These are phyloP conservation scores for Sarcophaga rosellei DNA, from an alignment of 2,888 invertebrate species.

Conservation along the genomic window DNA sequence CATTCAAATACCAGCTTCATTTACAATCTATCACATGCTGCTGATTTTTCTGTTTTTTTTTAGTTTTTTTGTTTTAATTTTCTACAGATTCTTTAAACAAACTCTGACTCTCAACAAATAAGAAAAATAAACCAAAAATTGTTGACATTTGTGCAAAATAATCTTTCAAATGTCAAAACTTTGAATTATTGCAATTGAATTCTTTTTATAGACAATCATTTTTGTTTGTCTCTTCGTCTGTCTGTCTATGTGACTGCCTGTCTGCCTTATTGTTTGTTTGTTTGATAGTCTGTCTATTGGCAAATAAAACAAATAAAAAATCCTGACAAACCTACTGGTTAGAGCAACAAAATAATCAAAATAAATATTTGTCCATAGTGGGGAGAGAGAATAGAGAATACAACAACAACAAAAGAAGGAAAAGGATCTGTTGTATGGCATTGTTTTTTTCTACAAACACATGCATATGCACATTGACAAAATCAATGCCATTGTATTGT, in stretches of 20 bases:
- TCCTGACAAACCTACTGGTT: constrained; percentile 32
- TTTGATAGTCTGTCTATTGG: background rate
- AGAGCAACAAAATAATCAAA: constrained; percentile 45
- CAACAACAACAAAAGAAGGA: constrained; percentile 24
- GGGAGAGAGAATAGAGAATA: constrained; percentile 8
- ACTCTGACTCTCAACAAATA: background rate
- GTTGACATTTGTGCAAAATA: constrained; percentile 68
- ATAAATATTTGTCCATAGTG: constrained; percentile 45
- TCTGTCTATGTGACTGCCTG: too few relatives aligned
- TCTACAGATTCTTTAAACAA: background rate
- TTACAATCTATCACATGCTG: too few relatives aligned
- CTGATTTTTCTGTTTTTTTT: background rate
- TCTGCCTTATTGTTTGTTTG: too few relatives aligned
- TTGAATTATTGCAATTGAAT: constrained; percentile 65
- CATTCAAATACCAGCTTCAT: too few relatives aligned
- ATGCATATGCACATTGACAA: background rate
- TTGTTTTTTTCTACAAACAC: constrained; percentile 49
- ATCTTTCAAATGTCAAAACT: constrained; percentile 69
- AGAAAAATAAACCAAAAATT: constrained; percentile 37
- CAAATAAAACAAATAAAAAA: constrained; percentile 37
- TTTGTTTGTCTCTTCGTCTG: too few relatives aligned
- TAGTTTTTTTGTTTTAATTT: too few relatives aligned
- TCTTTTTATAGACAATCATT: constrained; percentile 39
- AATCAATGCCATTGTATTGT: constrained; percentile 65
- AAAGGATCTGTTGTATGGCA: constrained; percentile 11